Conservation (phyloP, 2,888 invertebrate species). For the Drosophila heteroneura region DNA sequence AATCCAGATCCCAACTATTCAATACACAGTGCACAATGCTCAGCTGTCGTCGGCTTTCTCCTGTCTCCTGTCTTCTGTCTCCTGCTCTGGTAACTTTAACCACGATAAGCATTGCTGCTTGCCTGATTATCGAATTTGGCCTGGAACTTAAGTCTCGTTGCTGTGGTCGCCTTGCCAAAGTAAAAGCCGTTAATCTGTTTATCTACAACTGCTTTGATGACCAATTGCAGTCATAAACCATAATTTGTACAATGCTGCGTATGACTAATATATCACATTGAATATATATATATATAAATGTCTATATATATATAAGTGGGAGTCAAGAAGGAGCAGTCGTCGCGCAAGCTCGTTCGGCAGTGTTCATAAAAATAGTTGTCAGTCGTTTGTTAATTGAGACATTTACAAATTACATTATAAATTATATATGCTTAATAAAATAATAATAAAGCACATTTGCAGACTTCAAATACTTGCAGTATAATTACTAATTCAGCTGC, state of each 20-base stretch:
- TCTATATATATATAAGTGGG: no score
- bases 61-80: background rate
- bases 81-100: slow-evolving; percentile 4
- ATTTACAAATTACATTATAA: background rate
- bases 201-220: background rate
- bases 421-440: background rate
- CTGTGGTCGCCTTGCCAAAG: background rate
- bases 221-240: background rate
- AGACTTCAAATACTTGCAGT: background rate
- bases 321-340: background rate
- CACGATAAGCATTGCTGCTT: slow-evolving; percentile 65
- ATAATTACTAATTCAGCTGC: background rate
- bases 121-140: slow-evolving; percentile 69
- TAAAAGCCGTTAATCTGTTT: background rate
- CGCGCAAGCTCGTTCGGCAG: background rate
- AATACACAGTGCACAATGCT: background rate
- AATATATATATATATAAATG: background rate
- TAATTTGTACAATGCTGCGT: background rate
- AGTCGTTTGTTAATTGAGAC: background rate
- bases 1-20: background rate
- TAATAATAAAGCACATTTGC: background rate
- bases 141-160: background rate
- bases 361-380: background rate
- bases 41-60: slow-evolving; percentile 1
- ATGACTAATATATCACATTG: background rate